Percentiles rank a stretch among this genome's conserved stretches.
These are phyloP conservation scores for Fragum fragum DNA, from an alignment of 2,888 invertebrate genomes.

Conservation along the genomic window DNA sequence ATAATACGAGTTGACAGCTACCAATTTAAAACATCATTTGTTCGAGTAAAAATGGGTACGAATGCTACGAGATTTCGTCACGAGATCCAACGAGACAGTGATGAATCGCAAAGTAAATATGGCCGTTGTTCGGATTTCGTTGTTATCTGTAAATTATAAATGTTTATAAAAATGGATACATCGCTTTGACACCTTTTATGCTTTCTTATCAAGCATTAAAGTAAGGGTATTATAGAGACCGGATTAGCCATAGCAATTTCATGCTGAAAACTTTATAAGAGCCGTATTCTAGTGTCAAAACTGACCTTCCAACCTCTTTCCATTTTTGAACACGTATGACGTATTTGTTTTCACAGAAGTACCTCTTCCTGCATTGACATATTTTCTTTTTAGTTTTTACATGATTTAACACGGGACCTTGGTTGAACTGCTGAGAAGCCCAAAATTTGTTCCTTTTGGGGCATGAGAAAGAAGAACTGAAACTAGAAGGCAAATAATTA, in stretches of 20 bases:
- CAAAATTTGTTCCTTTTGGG: too few relatives aligned
- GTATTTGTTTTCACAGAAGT: neutral
- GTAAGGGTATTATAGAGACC: conserved; percentile 12
- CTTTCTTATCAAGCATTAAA: conserved; percentile 48
- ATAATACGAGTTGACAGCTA: conserved; percentile 41
- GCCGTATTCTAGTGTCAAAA: conserved; percentile 25
- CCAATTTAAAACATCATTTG: conserved; percentile 48
- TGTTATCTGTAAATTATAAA: conserved; percentile 50
- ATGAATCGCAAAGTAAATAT: conserved; percentile 47
- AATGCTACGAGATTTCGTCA: conserved; percentile 44
- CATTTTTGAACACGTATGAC: neutral
- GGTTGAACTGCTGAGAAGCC: too few relatives aligned
- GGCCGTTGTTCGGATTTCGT: conserved; percentile 21
- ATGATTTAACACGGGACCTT: too few relatives aligned
- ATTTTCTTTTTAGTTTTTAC: too few relatives aligned
- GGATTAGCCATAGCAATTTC: neutral
- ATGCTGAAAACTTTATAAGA: neutral
- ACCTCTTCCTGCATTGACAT: too few relatives aligned
- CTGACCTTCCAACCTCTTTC: conserved; percentile 13
- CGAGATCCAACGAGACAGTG: conserved; percentile 44
- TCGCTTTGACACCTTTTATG: conserved; percentile 57
- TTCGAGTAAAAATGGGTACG: conserved; percentile 30
- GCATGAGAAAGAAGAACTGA: too few relatives aligned
- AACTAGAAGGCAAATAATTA: too few relatives aligned
- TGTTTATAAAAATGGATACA: conserved; percentile 48